Base-by-base conservation (phyloP, 2,888 invertebrate species). In the Meganola albula region DNA sequence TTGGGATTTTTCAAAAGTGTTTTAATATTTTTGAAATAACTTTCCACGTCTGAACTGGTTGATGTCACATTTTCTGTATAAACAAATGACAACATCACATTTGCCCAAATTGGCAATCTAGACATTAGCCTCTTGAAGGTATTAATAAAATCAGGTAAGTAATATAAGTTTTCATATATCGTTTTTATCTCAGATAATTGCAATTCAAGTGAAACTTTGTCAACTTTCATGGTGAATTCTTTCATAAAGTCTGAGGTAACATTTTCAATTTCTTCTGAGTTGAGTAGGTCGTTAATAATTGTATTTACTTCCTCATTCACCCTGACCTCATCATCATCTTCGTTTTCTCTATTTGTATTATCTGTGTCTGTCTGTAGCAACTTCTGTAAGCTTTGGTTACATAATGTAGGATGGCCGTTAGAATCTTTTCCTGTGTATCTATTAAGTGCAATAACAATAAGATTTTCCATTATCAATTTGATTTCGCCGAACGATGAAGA, bases 21-120 rank as follows among this genome's bases (percentile, higher is more conserved):
- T 33, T 37, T 37, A 30, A 33, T 37, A 33, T 37, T 37, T 26
- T 37, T 37, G 30, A 37, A 35, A 31, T 35, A 27, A 37, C 30
- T 37, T 37, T 37, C 30, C 24, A 37, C 37, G 33, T 33, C 37
- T 30, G 37, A 35, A 33, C 33, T 37, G 26, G 26, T 33, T 25
- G 37, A 30, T 29, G 33, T 33, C 29, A 33, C 37, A 26, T 37
- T 32, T 33, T 33, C 33, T 33, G 37, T 36, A 31, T 27, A 27
- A 33, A 33, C 33, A 33, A 33, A 33, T 27, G 33, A 27, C 33
- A 33, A 33, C 27, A 33, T 36, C 31, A 36, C 36, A 36, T 36
- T 36, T 31, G 36, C 10, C 31, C 36, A 31, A 31, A 36, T 31
- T 28, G 27, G 34, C 28, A 34, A 30, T 30, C 30, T 30, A 24